Percentiles rank a stretch among this genome's conserved stretches.
Evolutionary conservation across 92 coral and sea anemone genomes (phyloP).

Genomic region (Parazoanthus darwini): DNA sequence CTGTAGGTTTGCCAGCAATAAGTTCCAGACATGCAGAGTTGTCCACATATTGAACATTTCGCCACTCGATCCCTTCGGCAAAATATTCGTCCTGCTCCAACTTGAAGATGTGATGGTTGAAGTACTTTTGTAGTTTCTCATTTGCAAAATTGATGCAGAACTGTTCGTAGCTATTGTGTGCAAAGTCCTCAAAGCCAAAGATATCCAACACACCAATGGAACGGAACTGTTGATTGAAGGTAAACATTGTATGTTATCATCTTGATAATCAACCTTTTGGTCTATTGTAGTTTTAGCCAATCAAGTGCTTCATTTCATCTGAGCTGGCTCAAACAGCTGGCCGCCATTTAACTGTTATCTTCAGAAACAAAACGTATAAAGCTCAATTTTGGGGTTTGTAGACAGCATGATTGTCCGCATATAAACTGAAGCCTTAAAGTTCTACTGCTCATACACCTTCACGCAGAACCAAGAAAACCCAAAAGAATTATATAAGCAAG

Average conservation of each 20-base stretch:
- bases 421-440: background rate
- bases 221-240: slow-evolving; percentile 64
- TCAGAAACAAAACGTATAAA: background rate
- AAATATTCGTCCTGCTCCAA: slow-evolving; percentile 98
- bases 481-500: background rate
- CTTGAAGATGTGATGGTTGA: slow-evolving; percentile 90
- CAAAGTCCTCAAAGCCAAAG: slow-evolving; percentile 97
- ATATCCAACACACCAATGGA: slow-evolving; percentile 99
- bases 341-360: background rate
- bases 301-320: no score
- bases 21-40: slow-evolving; percentile 88
- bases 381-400: no score
- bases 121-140: slow-evolving; percentile 94
- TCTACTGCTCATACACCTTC: no score
- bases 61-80: slow-evolving; percentile 88
- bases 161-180: slow-evolving; percentile 94
- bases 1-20: slow-evolving; percentile 94
- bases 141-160: slow-evolving; percentile 98
- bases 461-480: background rate
- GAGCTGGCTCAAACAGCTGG: background rate
- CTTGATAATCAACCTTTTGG: no score
- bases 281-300: no score
- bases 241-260: background rate
- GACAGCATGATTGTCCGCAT: background rate
- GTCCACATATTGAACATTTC: slow-evolving; percentile 86